These are phyloP conservation scores for Sebastes hubbsi DNA, from an alignment of 2,797 vertebrate genomes.

Conservation along the genomic window DNA sequence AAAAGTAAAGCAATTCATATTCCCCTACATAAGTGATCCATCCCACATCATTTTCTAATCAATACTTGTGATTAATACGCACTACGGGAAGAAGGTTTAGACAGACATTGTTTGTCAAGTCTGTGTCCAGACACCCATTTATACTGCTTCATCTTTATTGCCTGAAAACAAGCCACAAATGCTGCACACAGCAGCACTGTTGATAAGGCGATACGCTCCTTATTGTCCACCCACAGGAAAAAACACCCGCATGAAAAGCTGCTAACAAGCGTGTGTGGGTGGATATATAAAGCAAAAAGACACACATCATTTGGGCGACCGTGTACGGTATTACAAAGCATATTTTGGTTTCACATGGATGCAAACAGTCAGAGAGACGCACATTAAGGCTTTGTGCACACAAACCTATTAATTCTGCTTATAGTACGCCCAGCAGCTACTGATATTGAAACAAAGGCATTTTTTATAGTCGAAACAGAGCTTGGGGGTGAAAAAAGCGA, in stretches of 20 bases:
- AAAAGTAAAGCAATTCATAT: not conserved
- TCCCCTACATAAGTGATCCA: not conserved
- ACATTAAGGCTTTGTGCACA: constrained; percentile 10
- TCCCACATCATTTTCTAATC: not conserved
- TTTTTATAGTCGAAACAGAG: constrained; percentile 34
- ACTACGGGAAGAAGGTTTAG: not conserved
- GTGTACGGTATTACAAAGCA: constrained; percentile 37
- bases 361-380: not conserved
- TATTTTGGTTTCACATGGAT: constrained; percentile 25
- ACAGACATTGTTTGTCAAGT: constrained; percentile 6
- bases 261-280: constrained; percentile 42
- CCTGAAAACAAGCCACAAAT: constrained; percentile 30
- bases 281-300: constrained; percentile 44
- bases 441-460: constrained; percentile 18
- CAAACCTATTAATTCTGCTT: constrained; percentile 26
- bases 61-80: not conserved
- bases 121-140: constrained; percentile 1
- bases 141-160: constrained; percentile 10
- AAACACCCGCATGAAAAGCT: constrained; percentile 35
- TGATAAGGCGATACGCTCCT: constrained; percentile 34
- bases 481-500: not conserved
- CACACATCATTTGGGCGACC: constrained; percentile 11
- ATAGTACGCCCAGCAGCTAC: not conserved
- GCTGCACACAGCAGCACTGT: constrained; percentile 28
- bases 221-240: constrained; percentile 52